Percentiles rank a stretch among this genome's conserved stretches.
These are phyloP conservation scores for Ephestia elutella DNA, from an alignment of 1,140 invertebrate species.

Conservation along the genomic window DNA sequence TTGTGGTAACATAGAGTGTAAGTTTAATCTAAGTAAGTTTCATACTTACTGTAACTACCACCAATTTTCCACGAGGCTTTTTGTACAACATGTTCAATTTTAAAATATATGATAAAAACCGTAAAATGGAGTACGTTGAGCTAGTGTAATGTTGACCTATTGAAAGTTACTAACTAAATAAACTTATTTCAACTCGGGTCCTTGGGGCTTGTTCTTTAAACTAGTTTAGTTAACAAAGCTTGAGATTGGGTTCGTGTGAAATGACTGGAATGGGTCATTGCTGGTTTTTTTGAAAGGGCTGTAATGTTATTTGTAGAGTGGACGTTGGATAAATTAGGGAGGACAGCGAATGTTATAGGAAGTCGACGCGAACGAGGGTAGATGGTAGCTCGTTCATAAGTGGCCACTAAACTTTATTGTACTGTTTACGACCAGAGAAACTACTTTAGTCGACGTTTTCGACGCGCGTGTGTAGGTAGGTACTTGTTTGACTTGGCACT, in stretches of 20 bases:
- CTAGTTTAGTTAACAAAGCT: background rate
- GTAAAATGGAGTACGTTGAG: no score
- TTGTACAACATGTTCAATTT: no score
- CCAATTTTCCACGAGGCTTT: no score
- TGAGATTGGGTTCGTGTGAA: background rate
- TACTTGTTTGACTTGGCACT: slow-evolving; percentile 19
- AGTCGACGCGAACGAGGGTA: background rate
- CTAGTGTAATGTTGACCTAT: no score
- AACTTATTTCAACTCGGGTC: no score
- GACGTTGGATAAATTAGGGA: slow-evolving; percentile 34
- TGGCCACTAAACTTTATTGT: slow-evolving; percentile 58
- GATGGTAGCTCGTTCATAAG: slow-evolving; percentile 33
- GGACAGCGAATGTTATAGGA: slow-evolving; percentile 19
- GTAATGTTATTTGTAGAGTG: slow-evolving; percentile 13
- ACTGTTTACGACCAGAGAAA: slow-evolving; percentile 43
- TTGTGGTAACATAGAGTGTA: no score
- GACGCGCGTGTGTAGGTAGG: slow-evolving; percentile 8
- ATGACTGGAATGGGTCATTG: background rate
- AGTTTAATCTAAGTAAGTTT: no score
- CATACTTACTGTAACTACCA: no score
- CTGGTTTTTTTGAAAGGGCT: background rate
- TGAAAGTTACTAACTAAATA: no score
- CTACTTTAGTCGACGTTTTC: slow-evolving; percentile 27
- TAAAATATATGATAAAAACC: no score
- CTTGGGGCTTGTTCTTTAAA: no score